Evolutionary conservation across 2,113 vertebrate genomes (phyloP), one percentile per base, ranked within the genome.

Genomic region (zebrafish (Danio rerio)): DNA sequence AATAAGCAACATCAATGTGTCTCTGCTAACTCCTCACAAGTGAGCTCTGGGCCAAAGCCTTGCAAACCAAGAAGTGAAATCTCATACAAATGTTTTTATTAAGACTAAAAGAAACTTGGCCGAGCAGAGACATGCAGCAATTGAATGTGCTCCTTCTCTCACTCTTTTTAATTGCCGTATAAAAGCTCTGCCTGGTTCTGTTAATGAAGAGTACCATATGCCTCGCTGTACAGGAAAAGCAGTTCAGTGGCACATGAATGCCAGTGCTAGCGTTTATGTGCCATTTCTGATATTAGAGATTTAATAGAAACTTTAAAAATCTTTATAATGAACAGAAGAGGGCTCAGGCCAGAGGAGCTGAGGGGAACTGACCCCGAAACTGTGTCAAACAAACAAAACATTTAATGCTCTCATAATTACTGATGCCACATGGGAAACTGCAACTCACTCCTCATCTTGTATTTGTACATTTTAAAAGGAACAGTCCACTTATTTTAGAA

Each of bases 341-440:
- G 73, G 85, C 81, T 71, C 55, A 63, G 15, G 42, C 88, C 85
- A 87, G 86, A 84, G 78, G 78, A 83, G 86, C 86, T 88, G 77
- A 87, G 81, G 77, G 82, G 85, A 86, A 87, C 85, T 85, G 85
- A 90, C 89, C 88, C 87, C 81, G 89, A 89, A 86, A 83, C 65
- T 76, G 83, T 89, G 82, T 89, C 86, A 86, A 91, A 88, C 86
- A 90, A 91, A 90, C 85, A 88, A 69, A 47, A 59, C 75, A 71
- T 89, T 88, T 88, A 86, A 91, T 87, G 86, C 66, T 73, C 9
- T 58, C 15, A 68, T 90, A 89, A 92, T 91, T 85, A 88, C 84
- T 85, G 72, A 81, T 84, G 74, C 84, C 79, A 82, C 78, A 62
- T 50, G 20, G 69, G 50, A 80, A 74, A 84, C 65, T 59, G 72